Base-by-base conservation (phyloP, 2,888 invertebrate species). In the Dryadula phaetusa region DNA sequence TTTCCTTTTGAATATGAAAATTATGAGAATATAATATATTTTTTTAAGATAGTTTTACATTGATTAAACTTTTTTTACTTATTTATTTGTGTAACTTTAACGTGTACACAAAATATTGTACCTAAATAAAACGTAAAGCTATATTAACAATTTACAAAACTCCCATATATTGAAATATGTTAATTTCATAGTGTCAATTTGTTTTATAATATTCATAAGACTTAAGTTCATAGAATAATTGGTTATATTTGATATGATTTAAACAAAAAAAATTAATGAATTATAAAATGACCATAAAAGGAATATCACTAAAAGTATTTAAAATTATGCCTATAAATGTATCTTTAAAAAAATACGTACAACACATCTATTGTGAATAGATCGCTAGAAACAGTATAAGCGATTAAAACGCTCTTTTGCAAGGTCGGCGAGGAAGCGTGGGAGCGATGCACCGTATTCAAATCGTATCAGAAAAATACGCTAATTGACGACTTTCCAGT, bases 401-500 rank as follows among this genome's bases (percentile, higher is more conserved):
- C 72, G 74, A 76, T 70, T 71, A 75, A 75, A 72, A 78, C 72
- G 74, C 73, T 72, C 69, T 67, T 71, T 28, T 68, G 73, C 83
- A 84, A 83, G 85, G 85, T 72, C 75, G 77, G 74, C 82, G 47
- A 72, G 75, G 73, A 74, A 80, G 77, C 90, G 90, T 91, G 90
- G 84, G 88, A 88, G 81, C 80, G 81, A 85, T 81, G 83, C 76
- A 79, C 79, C 81, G 77, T 87, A 87, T 88, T 88, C 85, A 88
- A 88, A 88, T 87, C 75, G 77, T 70, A 73, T 75, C 74, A 28
- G 25, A 25, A 66, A 61, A 47, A 58, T 74, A 67, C 72, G 78
- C 82, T 83, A 82, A 84, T 82, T 81, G 85, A 87, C 85, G 84
- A 81, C 85, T 77, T 87, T 87, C 90, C 88, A 82, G 92, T 91